Evolutionary conservation across 2,797 vertebrate species (phyloP).

Genomic region (Vultur gryphus): DNA sequence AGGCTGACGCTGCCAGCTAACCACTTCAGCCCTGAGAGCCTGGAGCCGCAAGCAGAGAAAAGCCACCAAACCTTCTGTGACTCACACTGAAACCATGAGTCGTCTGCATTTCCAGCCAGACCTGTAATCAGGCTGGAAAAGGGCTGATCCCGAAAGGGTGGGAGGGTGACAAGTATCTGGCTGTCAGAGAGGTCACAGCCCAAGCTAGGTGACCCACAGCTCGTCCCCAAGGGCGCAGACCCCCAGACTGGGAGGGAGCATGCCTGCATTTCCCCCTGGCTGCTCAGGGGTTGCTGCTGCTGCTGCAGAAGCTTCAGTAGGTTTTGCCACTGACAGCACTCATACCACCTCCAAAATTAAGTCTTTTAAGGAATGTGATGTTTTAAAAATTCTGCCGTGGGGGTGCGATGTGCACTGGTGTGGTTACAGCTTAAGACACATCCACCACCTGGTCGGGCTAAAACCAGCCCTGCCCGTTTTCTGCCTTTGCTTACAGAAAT

Average conservation of each 20-base stretch:
- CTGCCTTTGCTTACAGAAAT: background rate
- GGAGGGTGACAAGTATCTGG: background rate
- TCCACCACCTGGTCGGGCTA: background rate
- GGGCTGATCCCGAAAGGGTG: background rate
- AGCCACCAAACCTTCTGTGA: constrained; percentile 24
- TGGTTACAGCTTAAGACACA: background rate
- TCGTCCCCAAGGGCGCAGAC: fast-evolving
- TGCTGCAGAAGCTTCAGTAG: background rate
- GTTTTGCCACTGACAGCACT: background rate
- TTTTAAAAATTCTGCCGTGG: background rate
- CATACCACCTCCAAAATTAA: background rate
- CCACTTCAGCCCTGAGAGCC: fast-evolving
- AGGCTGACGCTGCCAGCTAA: background rate
- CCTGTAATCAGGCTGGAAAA: background rate
- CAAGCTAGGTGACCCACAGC: background rate
- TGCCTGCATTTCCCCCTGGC: background rate
- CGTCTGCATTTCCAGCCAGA: background rate
- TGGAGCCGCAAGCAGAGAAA: background rate
- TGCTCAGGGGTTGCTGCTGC: background rate
- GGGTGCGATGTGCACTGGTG: fast-evolving
- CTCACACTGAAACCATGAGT: constrained; percentile 12
- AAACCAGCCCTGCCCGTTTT: background rate
- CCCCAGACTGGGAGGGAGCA: background rate
- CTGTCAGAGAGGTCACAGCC: background rate
- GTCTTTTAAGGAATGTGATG: background rate